phyloP scores from a whole-genome alignment of 2,113 vertebrate species.

The Circaetus gallicus region DNA sequence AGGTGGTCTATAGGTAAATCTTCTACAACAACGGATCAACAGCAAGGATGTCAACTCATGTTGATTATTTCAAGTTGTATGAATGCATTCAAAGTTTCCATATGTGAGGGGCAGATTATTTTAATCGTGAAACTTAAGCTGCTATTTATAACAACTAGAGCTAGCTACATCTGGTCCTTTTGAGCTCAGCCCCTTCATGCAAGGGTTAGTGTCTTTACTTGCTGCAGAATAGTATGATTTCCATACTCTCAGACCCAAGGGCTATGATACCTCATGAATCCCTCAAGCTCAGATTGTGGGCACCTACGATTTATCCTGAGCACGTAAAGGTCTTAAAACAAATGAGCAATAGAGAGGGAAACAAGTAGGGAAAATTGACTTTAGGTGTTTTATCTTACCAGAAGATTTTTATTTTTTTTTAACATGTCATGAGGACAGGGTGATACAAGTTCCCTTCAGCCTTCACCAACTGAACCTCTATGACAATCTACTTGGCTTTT shows the following conservation, averaged over 20 bases:
- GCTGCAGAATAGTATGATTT: background rate
- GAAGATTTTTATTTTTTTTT: background rate
- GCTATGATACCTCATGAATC: background rate
- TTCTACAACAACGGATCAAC: background rate
- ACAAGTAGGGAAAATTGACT: background rate
- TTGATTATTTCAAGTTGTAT: background rate
- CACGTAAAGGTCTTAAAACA: background rate
- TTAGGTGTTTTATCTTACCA: background rate
- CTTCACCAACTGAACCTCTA: background rate
- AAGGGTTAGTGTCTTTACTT: background rate
- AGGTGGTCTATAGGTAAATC: background rate
- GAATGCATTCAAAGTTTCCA: background rate
- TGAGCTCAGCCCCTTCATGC: background rate
- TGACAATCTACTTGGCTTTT: background rate
- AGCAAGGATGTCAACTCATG: background rate
- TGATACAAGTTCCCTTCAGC: background rate
- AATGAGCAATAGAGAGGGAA: background rate
- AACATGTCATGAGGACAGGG: background rate
- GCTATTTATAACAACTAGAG: background rate
- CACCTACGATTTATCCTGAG: background rate
- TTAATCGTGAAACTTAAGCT: slow-evolving; percentile 2
- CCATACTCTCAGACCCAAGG: background rate
- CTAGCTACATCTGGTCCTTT: background rate
- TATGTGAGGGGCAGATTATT: background rate
- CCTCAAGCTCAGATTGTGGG: background rate